phyloP scores from a whole-genome alignment of 2,797 vertebrate genomes.

The Pangasius sanitwongsei region DNA sequence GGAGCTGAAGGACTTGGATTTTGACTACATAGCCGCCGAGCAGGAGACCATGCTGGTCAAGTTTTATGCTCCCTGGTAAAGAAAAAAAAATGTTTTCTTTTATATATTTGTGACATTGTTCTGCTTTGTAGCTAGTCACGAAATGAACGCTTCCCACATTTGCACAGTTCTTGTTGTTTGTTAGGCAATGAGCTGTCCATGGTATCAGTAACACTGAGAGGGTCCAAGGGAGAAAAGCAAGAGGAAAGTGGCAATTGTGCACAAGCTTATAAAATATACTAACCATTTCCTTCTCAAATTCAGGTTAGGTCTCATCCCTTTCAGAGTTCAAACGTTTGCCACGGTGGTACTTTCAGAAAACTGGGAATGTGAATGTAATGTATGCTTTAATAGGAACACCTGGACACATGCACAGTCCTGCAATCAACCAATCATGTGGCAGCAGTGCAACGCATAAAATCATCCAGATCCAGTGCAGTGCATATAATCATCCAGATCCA shows the following conservation, averaged over 20 bases:
- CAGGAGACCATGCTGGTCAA: slow-evolving; percentile 79
- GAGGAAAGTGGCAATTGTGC: background rate
- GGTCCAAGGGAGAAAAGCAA: background rate
- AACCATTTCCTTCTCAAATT: background rate
- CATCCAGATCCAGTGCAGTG: background rate
- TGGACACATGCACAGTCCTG: background rate
- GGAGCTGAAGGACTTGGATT: slow-evolving; percentile 74
- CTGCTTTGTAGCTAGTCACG: background rate
- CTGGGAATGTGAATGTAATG: no score
- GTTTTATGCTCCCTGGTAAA: slow-evolving; percentile 82
- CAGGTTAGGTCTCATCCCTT: background rate
- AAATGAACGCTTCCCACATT: background rate
- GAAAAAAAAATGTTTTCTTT: slow-evolving; percentile 22
- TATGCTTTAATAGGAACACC: background rate
- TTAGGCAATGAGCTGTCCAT: slow-evolving; percentile 48
- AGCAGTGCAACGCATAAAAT: background rate
- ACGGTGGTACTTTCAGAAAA: background rate
- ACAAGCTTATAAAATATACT: background rate
- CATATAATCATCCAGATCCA: background rate
- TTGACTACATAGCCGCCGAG: slow-evolving; percentile 73
- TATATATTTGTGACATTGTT: background rate
- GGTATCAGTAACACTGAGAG: slow-evolving; percentile 28
- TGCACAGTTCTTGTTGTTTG: background rate
- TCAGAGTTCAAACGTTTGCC: background rate
- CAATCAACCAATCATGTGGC: background rate